These are phyloP conservation scores for Tympanuchus pallidicinctus DNA, from an alignment of 2,113 vertebrate genomes.

Conservation along the genomic window DNA sequence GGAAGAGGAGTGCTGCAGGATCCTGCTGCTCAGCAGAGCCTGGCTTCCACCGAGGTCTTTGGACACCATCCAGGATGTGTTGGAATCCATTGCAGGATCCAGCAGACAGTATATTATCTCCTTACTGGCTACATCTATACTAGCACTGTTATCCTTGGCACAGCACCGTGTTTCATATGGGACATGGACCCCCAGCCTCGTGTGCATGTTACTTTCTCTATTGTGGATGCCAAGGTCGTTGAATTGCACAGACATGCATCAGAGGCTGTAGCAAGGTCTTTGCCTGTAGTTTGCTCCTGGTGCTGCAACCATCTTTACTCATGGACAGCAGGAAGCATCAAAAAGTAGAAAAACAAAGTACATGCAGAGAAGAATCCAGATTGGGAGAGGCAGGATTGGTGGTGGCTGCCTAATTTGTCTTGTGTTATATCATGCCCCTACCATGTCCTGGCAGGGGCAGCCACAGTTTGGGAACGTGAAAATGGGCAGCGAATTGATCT, in stretches of 20 bases:
- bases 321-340: background rate
- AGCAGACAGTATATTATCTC: rapidly evolving
- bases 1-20: background rate
- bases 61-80: background rate
- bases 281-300: background rate
- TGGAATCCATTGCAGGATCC: background rate
- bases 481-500: background rate
- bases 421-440: no score
- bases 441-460: background rate
- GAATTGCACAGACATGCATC: background rate
- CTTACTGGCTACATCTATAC: background rate
- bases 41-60: background rate
- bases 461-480: background rate
- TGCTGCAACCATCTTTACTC: background rate
- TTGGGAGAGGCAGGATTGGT: background rate
- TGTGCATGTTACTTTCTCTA: background rate
- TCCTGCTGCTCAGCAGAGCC: background rate
- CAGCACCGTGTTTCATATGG: background rate
- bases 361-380: background rate
- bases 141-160: background rate
- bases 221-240: background rate
- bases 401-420: background rate
- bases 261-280: background rate
- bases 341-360: background rate
- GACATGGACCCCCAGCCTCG: background rate